Evolutionary conservation across 2,888 invertebrate species (phyloP), one percentile per base, ranked within the genome.

Genomic region (Caradrina kadenii): DNA sequence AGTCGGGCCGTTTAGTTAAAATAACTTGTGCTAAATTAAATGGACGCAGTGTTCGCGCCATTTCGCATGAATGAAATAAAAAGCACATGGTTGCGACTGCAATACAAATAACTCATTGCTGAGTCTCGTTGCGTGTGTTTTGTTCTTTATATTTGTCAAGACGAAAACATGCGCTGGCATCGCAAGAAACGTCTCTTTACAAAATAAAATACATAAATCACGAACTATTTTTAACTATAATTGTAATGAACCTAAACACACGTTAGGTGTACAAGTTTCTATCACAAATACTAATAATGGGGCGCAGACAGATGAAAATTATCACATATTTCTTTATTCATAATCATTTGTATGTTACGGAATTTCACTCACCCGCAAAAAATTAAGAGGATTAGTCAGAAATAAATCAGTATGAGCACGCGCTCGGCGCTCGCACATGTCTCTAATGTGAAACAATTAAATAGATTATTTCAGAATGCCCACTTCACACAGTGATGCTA

Each of bases 381-480:
- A 79, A 81, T 53, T 62, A 59, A 65, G 48, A 55, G 67, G 78
- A 80, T 84, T 84, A 76, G 84, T 78, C 66, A 21, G 78, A 69
- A 69, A 84, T 83, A 84, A 83, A 83, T 83, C 82, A 83, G 61
- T 45, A 52, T 59, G 39, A 65, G 54, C 79, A 69, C 73, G 70
- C 66, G 63, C 49, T 71, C 45, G 70, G 53, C 54, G 66, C 50
- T 54, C 70, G 63, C 63, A 49, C 62, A 45, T 56, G 65, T 77
- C 26, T 76, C 19, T 60, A 45, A 63, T 59, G 55, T 54, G 26
- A 52, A 45, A 68, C 26, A 58, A 55, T 66, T 35, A 54, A 70
- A 69, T 69, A 80, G 49, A 73, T 74, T 66, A 52, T 49, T 59
- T 49, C 70, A 63, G 70, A 66, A 80, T 76, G 39, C 31, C 50